Percentiles rank a stretch among this genome's conserved stretches.
Conservation (phyloP, 2,113 vertebrate genomes). For the Macroglossus sobrinus region DNA sequence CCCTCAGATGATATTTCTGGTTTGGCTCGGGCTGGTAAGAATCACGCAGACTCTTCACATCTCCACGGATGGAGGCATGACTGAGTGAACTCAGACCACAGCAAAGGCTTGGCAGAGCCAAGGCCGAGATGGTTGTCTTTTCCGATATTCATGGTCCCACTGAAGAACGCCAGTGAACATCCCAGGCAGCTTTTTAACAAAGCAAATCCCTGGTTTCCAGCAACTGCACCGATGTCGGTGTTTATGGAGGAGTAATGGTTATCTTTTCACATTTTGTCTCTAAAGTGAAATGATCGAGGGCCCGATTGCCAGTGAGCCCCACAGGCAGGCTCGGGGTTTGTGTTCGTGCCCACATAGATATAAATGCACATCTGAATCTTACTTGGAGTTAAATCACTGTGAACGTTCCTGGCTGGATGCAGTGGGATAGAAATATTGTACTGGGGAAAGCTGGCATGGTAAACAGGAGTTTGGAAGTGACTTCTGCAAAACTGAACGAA, state of each 20-base stretch:
- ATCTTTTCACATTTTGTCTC: neutral
- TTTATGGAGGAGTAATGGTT: neutral
- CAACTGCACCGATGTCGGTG: too few relatives aligned
- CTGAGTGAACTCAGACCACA: neutral
- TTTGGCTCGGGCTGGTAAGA: neutral
- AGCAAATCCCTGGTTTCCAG: accelerated
- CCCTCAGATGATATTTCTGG: neutral
- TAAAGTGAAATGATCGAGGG: neutral
- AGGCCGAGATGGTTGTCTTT: neutral
- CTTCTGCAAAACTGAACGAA: neutral
- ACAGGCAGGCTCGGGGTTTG: neutral
- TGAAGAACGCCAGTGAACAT: neutral
- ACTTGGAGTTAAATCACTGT: neutral
- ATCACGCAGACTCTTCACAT: neutral
- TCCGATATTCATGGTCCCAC: accelerated
- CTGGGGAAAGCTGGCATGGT: neutral
- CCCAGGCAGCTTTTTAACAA: neutral
- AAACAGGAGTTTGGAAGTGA: neutral
- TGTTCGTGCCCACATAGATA: neutral
- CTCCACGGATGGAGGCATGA: neutral
- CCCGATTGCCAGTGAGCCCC: neutral
- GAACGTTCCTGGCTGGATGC: neutral
- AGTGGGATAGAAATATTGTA: neutral
- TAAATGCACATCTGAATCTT: slow-evolving; percentile 35
- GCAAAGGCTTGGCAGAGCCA: neutral